Evolutionary conservation across 2,113 vertebrate species (phyloP), one percentile per base, ranked within the genome.

Genomic region (Mastomys natalensis): DNA sequence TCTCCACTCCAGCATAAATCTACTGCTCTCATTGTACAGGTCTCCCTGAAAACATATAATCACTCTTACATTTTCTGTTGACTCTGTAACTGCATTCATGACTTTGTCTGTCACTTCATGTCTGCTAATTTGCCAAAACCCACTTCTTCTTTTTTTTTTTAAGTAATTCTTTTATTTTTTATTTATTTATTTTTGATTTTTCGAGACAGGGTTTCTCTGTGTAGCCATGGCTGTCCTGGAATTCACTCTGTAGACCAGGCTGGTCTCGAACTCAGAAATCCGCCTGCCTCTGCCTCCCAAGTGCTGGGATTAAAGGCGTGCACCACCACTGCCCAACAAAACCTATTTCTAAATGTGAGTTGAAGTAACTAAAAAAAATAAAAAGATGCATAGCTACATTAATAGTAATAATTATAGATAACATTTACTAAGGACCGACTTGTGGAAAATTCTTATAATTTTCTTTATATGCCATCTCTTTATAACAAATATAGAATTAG

Each of bases 21-120:
- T 90, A 60, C 37, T 64, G 16, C 58, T 93, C 15, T 74, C 34
- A 8, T 94, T 40, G 17, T 24, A 85, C 66, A 53, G 17, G 51
- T 15, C 72, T 96, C 51, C 11, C 43, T 43, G 40, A 15, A 82
- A 40, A 66, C 29, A 12, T 17, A 37, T 7, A 45, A 73, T 94
- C n/a, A 24, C 19, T 82, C 87, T 24, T 77, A n/a, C 31, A 31
- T 82, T 91, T 94, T 95, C 93, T 86, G 85, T 89, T 91, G 60
- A 62, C 3, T 78, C 64, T 77, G 43, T 68, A 70, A 68, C 16
- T 73, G 19, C 3, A 86, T 90, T 6, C 15, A 70, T 16, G 62
- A 10, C 43, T 93, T 87, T 12, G 43, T 92, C 17, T 93, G 48
- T 94, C 13, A 4, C 6, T 58, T 95, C 15, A 16, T 72, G 31